Evolutionary conservation across 2,888 invertebrate species (phyloP).

Genomic region (Notocelia uddmanniana): DNA sequence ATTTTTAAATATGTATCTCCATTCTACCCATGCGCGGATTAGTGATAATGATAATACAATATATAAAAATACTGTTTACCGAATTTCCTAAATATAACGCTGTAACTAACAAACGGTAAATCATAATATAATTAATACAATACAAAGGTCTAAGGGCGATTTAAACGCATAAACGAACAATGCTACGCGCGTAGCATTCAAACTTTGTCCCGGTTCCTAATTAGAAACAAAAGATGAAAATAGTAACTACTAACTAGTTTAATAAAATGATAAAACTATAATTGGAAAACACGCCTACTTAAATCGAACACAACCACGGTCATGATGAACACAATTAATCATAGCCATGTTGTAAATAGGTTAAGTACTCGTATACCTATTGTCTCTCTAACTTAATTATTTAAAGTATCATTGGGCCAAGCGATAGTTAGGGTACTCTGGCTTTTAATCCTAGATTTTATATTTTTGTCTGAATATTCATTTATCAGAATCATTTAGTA

Average conservation of each 20-base stretch:
- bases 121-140: not conserved
- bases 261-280: not conserved
- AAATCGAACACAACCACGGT: not conserved
- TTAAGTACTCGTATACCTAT: not conserved
- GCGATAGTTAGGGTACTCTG: not conserved
- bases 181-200: not conserved
- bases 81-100: not conserved
- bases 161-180: not conserved
- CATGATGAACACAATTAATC: not conserved
- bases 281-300: not conserved
- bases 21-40: not conserved
- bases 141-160: not conserved
- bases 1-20: not conserved
- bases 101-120: not conserved
- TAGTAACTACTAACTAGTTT: not conserved
- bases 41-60: not conserved
- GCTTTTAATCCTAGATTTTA: not conserved
- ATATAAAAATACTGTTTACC: not conserved
- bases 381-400: not conserved
- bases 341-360: not conserved
- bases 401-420: not conserved
- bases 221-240: not conserved
- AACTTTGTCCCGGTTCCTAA: not conserved
- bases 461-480: slow-evolving; percentile 1
- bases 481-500: slow-evolving; percentile 5